phyloP scores from a whole-genome alignment of 1,140 invertebrate genomes.

The Telenomus remus region DNA sequence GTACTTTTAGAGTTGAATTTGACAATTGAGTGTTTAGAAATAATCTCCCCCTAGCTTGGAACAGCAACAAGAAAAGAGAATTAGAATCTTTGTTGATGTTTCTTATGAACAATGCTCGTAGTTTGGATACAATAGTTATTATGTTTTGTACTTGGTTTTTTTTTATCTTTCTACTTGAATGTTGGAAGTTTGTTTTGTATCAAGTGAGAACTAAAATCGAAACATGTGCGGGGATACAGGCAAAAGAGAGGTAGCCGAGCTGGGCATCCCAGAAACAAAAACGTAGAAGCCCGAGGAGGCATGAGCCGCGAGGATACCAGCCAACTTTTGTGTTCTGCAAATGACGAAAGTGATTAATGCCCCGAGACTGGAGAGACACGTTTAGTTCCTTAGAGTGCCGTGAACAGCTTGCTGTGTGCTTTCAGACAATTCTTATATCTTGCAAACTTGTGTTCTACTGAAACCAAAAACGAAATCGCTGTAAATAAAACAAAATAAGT shows the following conservation, averaged over 20 bases:
- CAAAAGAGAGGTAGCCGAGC: slow-evolving; percentile 64
- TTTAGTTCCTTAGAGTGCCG: slow-evolving; percentile 31
- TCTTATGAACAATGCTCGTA: slow-evolving; percentile 5
- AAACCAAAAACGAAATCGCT: slow-evolving; percentile 2
- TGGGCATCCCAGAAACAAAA: slow-evolving; percentile 61
- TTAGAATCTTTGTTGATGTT: slow-evolving; percentile 26
- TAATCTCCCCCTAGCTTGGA: too few relatives aligned
- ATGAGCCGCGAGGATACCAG: slow-evolving; percentile 18
- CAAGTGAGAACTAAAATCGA: slow-evolving; percentile 57
- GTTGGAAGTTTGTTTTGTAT: slow-evolving; percentile 5
- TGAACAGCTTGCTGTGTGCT: slow-evolving; percentile 8
- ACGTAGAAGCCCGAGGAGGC: slow-evolving; percentile 44
- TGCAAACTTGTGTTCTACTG: slow-evolving; percentile 2
- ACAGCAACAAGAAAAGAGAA: slow-evolving; percentile 34
- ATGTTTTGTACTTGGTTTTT: too few relatives aligned
- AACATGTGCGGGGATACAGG: slow-evolving; percentile 65
- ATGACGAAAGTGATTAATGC: slow-evolving; percentile 43
- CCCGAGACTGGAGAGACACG: slow-evolving; percentile 33
- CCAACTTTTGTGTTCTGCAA: slow-evolving; percentile 20
- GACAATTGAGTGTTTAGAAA: too few relatives aligned
- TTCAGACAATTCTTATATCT: not conserved
- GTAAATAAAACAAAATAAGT: not conserved
- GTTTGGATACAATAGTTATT: not conserved
- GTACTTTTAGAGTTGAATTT: too few relatives aligned
- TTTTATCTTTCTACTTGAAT: too few relatives aligned